Evolutionary conservation across 2,797 vertebrate species (phyloP).

Genomic region (Rhodeus uyekii): DNA sequence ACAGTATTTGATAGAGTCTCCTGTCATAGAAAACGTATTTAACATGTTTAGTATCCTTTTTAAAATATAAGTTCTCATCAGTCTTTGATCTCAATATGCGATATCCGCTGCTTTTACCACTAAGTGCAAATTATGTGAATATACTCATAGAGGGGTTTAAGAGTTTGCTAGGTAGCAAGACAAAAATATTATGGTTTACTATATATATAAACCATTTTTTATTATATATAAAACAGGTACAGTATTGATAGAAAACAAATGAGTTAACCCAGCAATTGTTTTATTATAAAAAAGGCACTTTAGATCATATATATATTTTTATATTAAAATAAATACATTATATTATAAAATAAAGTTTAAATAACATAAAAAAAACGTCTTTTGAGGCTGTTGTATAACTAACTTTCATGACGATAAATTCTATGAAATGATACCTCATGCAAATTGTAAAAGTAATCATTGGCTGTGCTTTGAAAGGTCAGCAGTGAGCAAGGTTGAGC

Average conservation of each 20-base stretch:
- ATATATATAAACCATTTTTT: neutral
- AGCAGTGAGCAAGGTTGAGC: neutral
- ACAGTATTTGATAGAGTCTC: conserved; percentile 65
- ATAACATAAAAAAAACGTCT: neutral
- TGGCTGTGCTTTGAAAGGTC: conserved; percentile 15
- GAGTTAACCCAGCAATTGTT: no score
- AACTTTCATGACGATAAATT: neutral
- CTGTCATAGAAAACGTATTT: neutral
- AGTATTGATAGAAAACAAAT: neutral
- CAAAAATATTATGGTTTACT: neutral
- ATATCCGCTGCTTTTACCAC: neutral
- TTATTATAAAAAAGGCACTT: neutral
- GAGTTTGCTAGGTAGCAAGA: neutral
- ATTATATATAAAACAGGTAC: neutral
- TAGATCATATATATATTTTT: neutral
- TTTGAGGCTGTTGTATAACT: neutral
- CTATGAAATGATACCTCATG: neutral
- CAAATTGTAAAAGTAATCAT: neutral
- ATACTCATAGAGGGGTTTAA: neutral
- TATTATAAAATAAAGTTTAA: neutral
- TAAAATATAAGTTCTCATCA: neutral
- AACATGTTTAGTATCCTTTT: neutral
- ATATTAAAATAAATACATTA: neutral
- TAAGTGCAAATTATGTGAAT: neutral
- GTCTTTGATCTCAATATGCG: neutral